Evolutionary conservation across 2,888 invertebrate genomes (phyloP), one percentile per base, ranked within the genome.

Genomic region (Tetrapedia diversipes): DNA sequence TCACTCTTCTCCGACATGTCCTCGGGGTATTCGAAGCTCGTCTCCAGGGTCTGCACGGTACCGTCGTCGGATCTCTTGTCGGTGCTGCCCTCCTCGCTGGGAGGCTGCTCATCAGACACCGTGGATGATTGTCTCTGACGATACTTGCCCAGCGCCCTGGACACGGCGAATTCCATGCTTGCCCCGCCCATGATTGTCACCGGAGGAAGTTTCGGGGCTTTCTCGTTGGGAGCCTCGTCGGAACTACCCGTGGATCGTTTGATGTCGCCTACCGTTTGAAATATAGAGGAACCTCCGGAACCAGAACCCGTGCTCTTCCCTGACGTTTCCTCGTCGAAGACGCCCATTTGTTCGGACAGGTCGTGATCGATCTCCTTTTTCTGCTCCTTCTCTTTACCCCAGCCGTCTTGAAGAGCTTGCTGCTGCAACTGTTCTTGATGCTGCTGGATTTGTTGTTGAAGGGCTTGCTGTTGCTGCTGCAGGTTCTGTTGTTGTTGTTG

Each of bases 81-180:
- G 34, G 79, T 92, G 32, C 92, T 92, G 45, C 92, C 92, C 10
- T 92, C 93, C 72, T 95, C 94, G 56, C 91, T 90, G 6, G 88
- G 90, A 57, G 93, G 92, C 87, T 95, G 95, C 79, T 96, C 96
- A 86, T 96, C 95, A 43, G 95, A 95, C 59, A 95, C 92, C 22
- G 95, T 95, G 19, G 95, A 95, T 39, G 95, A 95, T 85, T 96
- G 95, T 77, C 95, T 93, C 82, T 96, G 94, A 54, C 96, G 93
- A 89, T 96, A 97, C 92, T 96, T 96, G 29, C 96, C 96, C 29
- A 97, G 92, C 0, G 96, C 96, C 87, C 96, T 92, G 0, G 96
- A 96, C 0, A 96, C 97, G 0, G 96, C 96, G 91, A 97, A 97
- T 89, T 97, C 97, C 94, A 96, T 96, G 11, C 96, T 95, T 19